Base-by-base conservation (phyloP, 1,140 invertebrate species). In the Tribolium castaneum region DNA sequence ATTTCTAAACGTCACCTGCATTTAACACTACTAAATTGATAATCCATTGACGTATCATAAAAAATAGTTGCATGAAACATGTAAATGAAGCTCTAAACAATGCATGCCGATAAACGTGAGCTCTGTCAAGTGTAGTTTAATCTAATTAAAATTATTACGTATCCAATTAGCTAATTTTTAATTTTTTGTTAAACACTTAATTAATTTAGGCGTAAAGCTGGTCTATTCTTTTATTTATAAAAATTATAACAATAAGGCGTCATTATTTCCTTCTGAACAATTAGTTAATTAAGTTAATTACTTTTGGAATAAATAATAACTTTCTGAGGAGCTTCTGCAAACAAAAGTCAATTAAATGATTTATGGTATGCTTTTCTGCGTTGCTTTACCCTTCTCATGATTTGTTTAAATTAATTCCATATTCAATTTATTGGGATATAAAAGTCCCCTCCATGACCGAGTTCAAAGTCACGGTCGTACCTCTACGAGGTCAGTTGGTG, bases 401-500 rank as follows among this genome's bases (percentile, higher is more conserved):
- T 39, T 39, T 39, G 10, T 39, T 39, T 9, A 39, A 39, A 39
- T 50, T n/a, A 71, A 45, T 71, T 71, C 70, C 1, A 22, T 14
- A 49, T 14, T 19, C 12, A 7, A 71, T 50, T 49, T 71, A 39
- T 71, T 71, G 6, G 4, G 51, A 75, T 75, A 75, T 75, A 75
- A 75, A 75, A 56, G 51, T 56, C 76, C 76, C 76, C 76, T 59
- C 30, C 70, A 49, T 30, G 13, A n/a, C 35, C 12, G 51, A 73
- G 76, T 78, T 78, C 76, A 78, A 78, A 78, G 76, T 78, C 76
- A 78, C 54, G 70, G 76, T 62, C 76, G 72, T 34, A 62, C 34
- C 35, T 70, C 35, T 73, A 62, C 16, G 76, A 73, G 76, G 76
- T 78, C 76, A 78, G 76, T 78, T 71, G 70, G 76, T 78, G 76